A percentile compares a stretch with the other conserved stretches of the same genome.
These are phyloP conservation scores for Oceanodroma tethys DNA, from an alignment of 2,113 vertebrate genomes.

Conservation along the genomic window DNA sequence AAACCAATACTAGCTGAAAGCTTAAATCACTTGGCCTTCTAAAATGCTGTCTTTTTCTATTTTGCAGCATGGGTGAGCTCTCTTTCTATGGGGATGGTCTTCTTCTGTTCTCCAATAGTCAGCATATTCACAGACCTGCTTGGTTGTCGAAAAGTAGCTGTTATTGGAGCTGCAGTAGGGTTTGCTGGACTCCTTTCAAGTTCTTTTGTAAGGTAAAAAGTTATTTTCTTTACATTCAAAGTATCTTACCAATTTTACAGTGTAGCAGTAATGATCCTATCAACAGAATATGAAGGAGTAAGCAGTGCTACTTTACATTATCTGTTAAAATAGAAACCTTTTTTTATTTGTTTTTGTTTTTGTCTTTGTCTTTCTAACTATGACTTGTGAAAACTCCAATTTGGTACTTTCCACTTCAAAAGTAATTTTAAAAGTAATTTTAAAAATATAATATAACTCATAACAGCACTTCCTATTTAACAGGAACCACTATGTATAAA, in stretches of 20 bases:
- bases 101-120: constrained; percentile 96
- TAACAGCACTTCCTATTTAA: background rate
- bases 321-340: background rate
- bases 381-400: background rate
- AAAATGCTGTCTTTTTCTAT: background rate
- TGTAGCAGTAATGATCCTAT: background rate
- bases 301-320: background rate
- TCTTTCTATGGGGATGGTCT: constrained; percentile 97
- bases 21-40: background rate
- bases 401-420: background rate
- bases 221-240: background rate
- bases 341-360: background rate
- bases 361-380: background rate
- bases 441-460: accelerated
- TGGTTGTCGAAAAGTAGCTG: constrained; percentile 88
- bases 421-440: background rate
- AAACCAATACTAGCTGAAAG: background rate
- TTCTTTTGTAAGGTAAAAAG: constrained; percentile 90
- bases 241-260: background rate
- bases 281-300: background rate
- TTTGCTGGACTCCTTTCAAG: constrained; percentile 88
- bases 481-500: background rate
- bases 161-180: constrained; percentile 86
- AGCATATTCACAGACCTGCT: constrained; percentile 92
- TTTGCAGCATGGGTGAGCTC: constrained; percentile 91